Percentiles rank a stretch among this genome's conserved stretches.
Evolutionary conservation across 2,113 vertebrate species (phyloP).

Genomic region (Morone saxatilis): DNA sequence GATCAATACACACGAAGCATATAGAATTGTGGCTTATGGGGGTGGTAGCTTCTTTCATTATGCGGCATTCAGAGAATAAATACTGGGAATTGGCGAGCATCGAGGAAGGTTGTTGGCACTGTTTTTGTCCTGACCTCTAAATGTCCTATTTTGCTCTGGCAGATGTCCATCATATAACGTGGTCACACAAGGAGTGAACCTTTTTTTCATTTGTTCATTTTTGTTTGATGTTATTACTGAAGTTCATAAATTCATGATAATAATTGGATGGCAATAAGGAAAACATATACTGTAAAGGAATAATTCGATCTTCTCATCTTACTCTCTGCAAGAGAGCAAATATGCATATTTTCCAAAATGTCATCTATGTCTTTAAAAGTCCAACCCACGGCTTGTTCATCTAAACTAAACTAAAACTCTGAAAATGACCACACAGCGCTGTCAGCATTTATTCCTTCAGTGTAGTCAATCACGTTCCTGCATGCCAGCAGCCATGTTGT

Average conservation of each 20-base stretch:
- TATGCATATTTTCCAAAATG: neutral
- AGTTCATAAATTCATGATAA: neutral
- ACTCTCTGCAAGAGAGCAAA: neutral
- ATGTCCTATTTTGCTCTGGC: conserved; percentile 21
- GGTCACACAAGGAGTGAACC: neutral
- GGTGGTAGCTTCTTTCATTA: conserved; percentile 17
- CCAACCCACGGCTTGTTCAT: neutral
- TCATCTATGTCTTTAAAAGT: neutral
- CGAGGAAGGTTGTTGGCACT: neutral
- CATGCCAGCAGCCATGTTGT: neutral
- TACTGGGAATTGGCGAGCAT: conserved; percentile 10
- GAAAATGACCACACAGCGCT: neutral
- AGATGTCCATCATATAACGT: neutral
- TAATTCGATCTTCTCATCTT: neutral
- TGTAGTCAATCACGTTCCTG: neutral
- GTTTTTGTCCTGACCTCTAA: conserved; percentile 32
- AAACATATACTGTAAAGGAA: neutral
- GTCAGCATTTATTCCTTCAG: neutral
- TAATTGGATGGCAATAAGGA: neutral
- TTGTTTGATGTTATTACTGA: neutral
- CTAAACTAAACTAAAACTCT: neutral
- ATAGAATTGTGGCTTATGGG: neutral
- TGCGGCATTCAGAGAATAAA: conserved; percentile 12
- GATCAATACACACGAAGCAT: neutral
- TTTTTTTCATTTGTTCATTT: conserved; percentile 9